phyloP scores from a whole-genome alignment of 1,140 invertebrate genomes.

The Alviniconcha marisindica region DNA sequence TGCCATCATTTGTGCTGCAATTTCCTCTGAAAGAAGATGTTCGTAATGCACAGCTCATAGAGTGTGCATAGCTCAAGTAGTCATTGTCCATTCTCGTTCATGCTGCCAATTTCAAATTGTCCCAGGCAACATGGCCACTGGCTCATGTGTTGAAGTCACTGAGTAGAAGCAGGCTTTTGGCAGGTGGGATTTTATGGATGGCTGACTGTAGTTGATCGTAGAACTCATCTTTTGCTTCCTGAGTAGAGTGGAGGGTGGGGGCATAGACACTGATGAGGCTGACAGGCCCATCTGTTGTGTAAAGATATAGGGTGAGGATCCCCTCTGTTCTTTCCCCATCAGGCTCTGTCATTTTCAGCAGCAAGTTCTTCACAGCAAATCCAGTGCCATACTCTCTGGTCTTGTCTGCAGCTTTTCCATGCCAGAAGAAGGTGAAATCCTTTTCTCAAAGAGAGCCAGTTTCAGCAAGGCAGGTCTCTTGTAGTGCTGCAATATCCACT shows the following conservation, averaged over 20 bases:
- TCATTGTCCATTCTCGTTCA: not conserved
- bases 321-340: not conserved
- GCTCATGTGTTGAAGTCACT: not conserved
- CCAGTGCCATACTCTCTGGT: not conserved
- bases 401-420: not conserved
- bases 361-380: not conserved
- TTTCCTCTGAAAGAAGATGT: no score
- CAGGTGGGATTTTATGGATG: not conserved
- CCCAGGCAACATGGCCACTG: not conserved
- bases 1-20: constrained; percentile 51
- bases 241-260: not conserved
- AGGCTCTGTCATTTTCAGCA: not conserved
- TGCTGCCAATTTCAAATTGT: not conserved
- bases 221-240: not conserved
- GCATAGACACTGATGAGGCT: not conserved
- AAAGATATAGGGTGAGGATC: not conserved
- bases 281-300: not conserved
- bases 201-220: not conserved
- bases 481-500: not conserved
- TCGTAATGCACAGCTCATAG: no score
- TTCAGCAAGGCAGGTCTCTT: not conserved
- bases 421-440: not conserved
- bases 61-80: not conserved
- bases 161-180: not conserved
- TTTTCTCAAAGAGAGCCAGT: not conserved